Evolutionary conservation across 2,113 vertebrate genomes (phyloP), one percentile per base, ranked within the genome.

Genomic region (Elaphurus davidianus): DNA sequence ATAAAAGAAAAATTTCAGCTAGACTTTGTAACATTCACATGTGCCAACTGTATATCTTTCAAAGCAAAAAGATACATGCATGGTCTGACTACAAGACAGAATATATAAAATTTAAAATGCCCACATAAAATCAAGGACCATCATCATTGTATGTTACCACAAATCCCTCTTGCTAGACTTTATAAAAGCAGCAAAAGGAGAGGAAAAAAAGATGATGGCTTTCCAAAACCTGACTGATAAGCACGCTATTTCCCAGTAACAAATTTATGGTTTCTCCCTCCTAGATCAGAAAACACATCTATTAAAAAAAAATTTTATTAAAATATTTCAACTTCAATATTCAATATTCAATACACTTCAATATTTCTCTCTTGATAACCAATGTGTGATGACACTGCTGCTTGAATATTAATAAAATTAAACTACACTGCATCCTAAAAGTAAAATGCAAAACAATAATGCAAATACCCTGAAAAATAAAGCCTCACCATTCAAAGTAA

Each of bases 381-480:
- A 83, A 84, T 47, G 50, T 43, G 21, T 57, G 30, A 54, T 2
- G 33, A 59, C 71, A 33, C 11, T 87, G 87, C 28, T 89, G 57
- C 28, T 14, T 67, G n/a, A 89, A 64, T 36, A 78, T n/a, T 85
- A 86, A 59, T 45, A 93, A 92, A 84, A 91, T 45, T 60, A 93
- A 81, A 11, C 45, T 64, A 10, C 12, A 87, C 10, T n/a, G 11
- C 30, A 94, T 79, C 36, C 62, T 84, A 71, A 60, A 71, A 30
- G 54, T 52, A 60, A 96, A 95, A 87, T 40, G 40, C 64, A 96
- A 95, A 92, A 28, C 36, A 90, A 11, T 40, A 50, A 78, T 7
- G 4, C 76, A 96, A 81, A 4, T 78, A 45, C 45, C 60, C 87
- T 91, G 62, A 94, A 92, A 97, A 97, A 95, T 16, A 71, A 50